Base-by-base conservation (phyloP, 1,140 invertebrate species). In the Druon quercuslanigerum region DNA sequence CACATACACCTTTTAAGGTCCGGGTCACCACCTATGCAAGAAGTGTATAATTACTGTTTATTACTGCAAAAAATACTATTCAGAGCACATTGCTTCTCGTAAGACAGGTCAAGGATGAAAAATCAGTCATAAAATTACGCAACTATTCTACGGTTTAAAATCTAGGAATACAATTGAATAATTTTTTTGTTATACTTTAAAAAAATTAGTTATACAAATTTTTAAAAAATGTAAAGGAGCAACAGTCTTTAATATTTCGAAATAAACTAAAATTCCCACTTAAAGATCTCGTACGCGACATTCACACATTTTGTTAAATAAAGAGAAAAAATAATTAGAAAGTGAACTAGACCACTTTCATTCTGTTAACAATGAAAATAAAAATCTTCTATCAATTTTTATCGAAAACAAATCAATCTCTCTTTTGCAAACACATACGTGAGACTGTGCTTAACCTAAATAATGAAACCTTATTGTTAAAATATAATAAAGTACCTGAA, bases 1-100 rank as follows among this genome's bases (percentile, higher is more conserved):
- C 40, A 46, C 40, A 83, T 85, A 83, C 84, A 79, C 84, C 84
- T 83, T 77, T 84, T 73, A 71, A 79, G 85, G 81, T 83, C 83
- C 85, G 76, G 78, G 78, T 89, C 85, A 89, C 84, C 85, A 85
- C 83, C 85, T 90, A 81, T 19, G 78, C 52, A 82, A 50, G n/a
- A 25, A 11, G 5, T 5, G 70, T 19, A 46, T 46, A 46, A 46
- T 46, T 46, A 46, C 9, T 46, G 40, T 46, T 46, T 46, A 46
- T 46, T 46, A 11, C 7, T 46, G 40, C 40, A 46, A 46, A 46
- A 46, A 46, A 46, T 7, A 46, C 9, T 46, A 46, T 46, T 11
- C 40, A 46, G 9, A 46, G 40, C 7, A 11, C 40, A 46, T 46
- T 46, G 40, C 7, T 46, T 46, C 40, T 46, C 40, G 7, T 46